Conservation (phyloP, 2,797 vertebrate species). For the Sciurus vulgaris region DNA sequence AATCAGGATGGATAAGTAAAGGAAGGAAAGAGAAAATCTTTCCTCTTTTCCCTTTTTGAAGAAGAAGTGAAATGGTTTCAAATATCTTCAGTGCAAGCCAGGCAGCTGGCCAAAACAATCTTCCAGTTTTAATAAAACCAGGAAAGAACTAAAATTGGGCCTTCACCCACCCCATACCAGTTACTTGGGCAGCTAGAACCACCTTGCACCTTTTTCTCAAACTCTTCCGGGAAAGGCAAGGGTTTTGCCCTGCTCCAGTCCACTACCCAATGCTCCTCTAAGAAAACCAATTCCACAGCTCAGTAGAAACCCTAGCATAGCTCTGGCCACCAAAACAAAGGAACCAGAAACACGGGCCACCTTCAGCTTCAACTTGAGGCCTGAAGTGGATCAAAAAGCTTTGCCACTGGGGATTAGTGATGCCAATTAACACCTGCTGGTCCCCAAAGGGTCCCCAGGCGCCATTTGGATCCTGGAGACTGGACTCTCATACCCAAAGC, state of each 20-base stretch:
- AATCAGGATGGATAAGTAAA: background rate
- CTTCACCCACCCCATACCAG: background rate
- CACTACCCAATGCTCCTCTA: background rate
- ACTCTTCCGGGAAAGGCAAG: background rate
- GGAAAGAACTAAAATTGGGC: background rate
- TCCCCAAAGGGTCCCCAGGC: background rate
- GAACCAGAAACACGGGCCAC: background rate
- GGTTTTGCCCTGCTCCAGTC: background rate
- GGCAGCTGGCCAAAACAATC: background rate
- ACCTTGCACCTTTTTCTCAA: background rate
- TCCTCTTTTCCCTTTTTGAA: background rate
- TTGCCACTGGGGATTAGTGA: background rate
- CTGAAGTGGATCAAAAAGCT: background rate
- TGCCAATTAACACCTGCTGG: background rate
- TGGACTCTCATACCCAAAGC: background rate
- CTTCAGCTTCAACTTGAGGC: background rate
- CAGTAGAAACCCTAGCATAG: background rate
- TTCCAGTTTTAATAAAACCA: conserved; percentile 57
- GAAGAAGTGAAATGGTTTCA: conserved; percentile 3
- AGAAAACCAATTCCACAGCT: background rate
- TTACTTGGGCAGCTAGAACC: background rate
- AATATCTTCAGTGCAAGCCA: conserved; percentile 39
- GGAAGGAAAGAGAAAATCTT: background rate
- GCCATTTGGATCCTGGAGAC: background rate
- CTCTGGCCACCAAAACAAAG: background rate